Conservation (phyloP, 2,888 invertebrate species). For the Nycteola revayana region DNA sequence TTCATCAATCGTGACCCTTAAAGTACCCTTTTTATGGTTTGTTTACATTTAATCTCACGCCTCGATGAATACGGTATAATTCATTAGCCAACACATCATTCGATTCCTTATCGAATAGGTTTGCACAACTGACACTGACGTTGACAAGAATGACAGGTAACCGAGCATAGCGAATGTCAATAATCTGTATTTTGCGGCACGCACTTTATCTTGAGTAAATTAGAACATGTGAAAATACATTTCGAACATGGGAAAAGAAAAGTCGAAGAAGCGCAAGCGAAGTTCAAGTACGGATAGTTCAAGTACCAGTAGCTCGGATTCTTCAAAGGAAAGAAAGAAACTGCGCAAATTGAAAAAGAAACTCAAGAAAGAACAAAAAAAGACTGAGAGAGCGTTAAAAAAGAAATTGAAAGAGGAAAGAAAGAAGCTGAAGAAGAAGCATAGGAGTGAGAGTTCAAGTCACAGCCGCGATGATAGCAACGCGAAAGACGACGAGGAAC, state of each 20-base stretch:
- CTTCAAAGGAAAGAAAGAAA: constrained; percentile 73
- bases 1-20: too few relatives aligned
- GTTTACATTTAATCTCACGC: too few relatives aligned
- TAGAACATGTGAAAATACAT: constrained; percentile 13
- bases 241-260: constrained; percentile 62
- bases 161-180: constrained; percentile 17
- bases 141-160: too few relatives aligned
- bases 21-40: too few relatives aligned
- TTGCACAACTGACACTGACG: too few relatives aligned
- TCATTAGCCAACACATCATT: too few relatives aligned
- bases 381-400: constrained; percentile 75
- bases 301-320: constrained; percentile 69
- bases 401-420: constrained; percentile 76
- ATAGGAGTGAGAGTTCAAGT: constrained; percentile 44
- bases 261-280: constrained; percentile 61
- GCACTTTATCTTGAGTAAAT: constrained; percentile 4
- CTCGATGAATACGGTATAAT: too few relatives aligned
- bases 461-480: constrained; percentile 38
- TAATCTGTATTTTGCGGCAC: constrained; percentile 7
- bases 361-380: constrained; percentile 77
- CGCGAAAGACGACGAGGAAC: constrained; percentile 37
- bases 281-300: constrained; percentile 51
- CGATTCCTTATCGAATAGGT: too few relatives aligned
- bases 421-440: constrained; percentile 60
- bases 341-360: constrained; percentile 81